Base-by-base conservation (phyloP, 1,140 invertebrate species). In the Meteorus sp. region DNA sequence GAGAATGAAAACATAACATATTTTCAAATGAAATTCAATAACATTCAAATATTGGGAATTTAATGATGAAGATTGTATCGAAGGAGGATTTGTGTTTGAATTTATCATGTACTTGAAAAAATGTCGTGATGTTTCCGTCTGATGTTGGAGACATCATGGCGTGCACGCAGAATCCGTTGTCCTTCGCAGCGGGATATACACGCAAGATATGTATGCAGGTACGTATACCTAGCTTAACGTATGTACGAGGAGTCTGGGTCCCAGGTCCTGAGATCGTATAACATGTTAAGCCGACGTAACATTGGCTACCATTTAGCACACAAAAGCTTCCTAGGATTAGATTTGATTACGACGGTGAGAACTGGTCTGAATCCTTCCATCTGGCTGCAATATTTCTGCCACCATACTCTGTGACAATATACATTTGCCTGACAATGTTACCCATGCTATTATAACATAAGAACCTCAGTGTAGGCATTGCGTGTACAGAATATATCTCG, bases 291-390 rank as follows among this genome's bases (percentile, higher is more conserved):
- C 67, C 56, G 58, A 67, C 64, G 61, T 67, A 69, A 71, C 69
- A 69, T 69, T 58, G 68, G 66, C 66, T 59, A 62, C 64, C 64
- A 68, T 64, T 69, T 67, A 65, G 54, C 39, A 35, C 57, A 41
- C 35, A 58, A 65, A 64, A 67, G 64, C 66, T 67, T 63, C 33
- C 44, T 9, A 8, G 64, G 65, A 72, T 73, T 71, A 70, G 65
- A 75, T 75, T 75, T 70, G 68, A 75, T 75, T 73, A 75, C 66
- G 54, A 39, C 55, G 51, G 35, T 41, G 50, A 47, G 59, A 56
- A 35, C 59, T 66, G 59, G 43, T 47, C 48, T 53, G 47, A 39
- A 61, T 56, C 54, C 54, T 53, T 53, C 43, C 43, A 29, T 11
- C 39, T 54, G 39, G 20, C 31, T 33, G 23, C 27, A 25, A n/a